Evolutionary conservation across 1,140 invertebrate genomes (phyloP), one percentile per base, ranked within the genome.

Genomic region (Drosophila serrata): DNA sequence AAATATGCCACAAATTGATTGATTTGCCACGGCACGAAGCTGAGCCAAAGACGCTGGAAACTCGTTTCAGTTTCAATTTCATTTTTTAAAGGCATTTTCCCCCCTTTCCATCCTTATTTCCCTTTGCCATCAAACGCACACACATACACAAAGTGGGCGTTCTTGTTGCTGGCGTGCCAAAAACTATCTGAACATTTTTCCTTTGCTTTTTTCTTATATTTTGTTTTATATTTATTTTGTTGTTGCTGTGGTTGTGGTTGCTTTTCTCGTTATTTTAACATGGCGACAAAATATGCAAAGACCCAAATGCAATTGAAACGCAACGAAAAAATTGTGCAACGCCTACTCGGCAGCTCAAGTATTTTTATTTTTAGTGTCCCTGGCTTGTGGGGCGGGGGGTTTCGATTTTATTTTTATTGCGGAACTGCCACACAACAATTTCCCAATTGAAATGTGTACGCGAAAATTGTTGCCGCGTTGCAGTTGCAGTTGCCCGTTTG

Each of bases 11-110:
- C 75, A 87, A 91, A 91, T 87, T 91, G 87, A 91, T 91, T 91
- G 87, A 91, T 91, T 91, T 91, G 88, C 87, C 86, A 90, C 86
- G 81, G 84, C 84, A 90, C 76, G 80, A 90, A 78, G 84, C 73
- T 72, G 69, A 73, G 69, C 64, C 64, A 49, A 67, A 61, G 61
- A 67, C 62, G 55, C 65, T 77, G 79, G 51, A 87, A 86, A 86
- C 84, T 79, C 69, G 82, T 86, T 86, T 88, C 81, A 84, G 81
- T 90, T 88, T 88, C 80, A 90, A 88, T 88, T 88, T 88, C 73
- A 74, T 87, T 87, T 79, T 79, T 88, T 81, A 59, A 75, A 82
- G 79, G 58, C 82, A 86, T 77, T 79, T 86, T 79, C 57, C 43
- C 68, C 40, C 57, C 19, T 2, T 31, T 51, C 3, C 22, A 4